Base-by-base conservation (phyloP, 2,113 vertebrate species). In the Notarius lentiginosus region DNA sequence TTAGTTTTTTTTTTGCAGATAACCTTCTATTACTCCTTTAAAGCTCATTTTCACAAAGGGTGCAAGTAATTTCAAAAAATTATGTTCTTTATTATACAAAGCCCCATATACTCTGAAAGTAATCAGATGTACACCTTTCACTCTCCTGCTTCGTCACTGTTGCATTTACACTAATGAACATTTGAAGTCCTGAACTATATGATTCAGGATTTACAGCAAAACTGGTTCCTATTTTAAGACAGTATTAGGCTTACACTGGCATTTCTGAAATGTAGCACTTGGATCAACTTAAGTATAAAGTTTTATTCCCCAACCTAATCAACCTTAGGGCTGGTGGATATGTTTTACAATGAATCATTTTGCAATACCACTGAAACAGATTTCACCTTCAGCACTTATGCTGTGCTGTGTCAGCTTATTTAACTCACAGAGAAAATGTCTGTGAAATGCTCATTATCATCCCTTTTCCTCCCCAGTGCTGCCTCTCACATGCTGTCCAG, bases 381-480 rank as follows among this genome's bases (percentile, higher is more conserved):
- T 89, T 79, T 86, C 12, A 85, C 61, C 72, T 77, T 76, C 83
- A 75, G 47, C 73, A 66, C 41, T 76, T 55, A 60, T 66, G 79
- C 84, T 68, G 34, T 61, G 84, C 79, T 83, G 79, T 84, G 22
- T 84, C 73, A 84, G 75, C 83, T 65, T 58, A 65, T 72, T 30
- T 84, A 18, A 9, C 22, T 60, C 56, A 61, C 47, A 75, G 81
- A 63, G 63, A 61, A 73, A 79, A 89, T 79, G 15, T 86, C 56
- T 14, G 58, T 73, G 80, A 75, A 9, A 41, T 89, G 81, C 58
- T 89, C 73, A 86, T 79, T 80, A 86, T 82, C 65, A 89, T 66
- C 79, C n/a, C 70, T 83, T 75, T 89, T 83, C 61, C 51, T 68
- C 82, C 27, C 55, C 56, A 58, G 30, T 79, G 56, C 70, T 80